These are phyloP conservation scores for Arctopsyche grandis DNA, from an alignment of 1,140 invertebrate genomes.

Conservation along the genomic window DNA sequence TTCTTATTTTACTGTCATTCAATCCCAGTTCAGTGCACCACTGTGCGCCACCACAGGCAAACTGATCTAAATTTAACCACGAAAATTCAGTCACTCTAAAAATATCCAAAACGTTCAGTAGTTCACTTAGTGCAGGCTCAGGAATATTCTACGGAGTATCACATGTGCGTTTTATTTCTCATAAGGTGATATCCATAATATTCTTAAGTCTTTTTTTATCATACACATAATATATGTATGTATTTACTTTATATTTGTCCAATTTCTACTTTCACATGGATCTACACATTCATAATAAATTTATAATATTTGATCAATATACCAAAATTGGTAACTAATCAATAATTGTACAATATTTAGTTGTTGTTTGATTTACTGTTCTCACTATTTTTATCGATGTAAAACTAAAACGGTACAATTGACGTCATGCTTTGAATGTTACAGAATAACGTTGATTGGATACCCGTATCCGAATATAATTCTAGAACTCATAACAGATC, in stretches of 20 bases:
- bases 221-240: background rate
- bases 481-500: conserved; percentile 62
- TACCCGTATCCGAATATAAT: conserved; percentile 66
- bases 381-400: too few species aligned
- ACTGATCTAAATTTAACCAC: conserved; percentile 27
- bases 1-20: background rate
- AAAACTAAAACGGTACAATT: too few species aligned
- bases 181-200: background rate
- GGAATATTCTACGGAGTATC: background rate
- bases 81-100: background rate
- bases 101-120: conserved; percentile 15
- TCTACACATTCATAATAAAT: background rate
- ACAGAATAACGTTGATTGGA: conserved; percentile 65
- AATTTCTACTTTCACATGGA: background rate
- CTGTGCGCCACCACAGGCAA: background rate
- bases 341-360: too few species aligned
- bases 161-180: background rate
- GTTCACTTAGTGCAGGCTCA: background rate
- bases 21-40: background rate
- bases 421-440: background rate
- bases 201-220: too few species aligned
- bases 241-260: background rate
- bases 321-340: too few species aligned
- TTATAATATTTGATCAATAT: too few species aligned
- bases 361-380: too few species aligned